phyloP scores from a whole-genome alignment of 1,140 invertebrate species.

The Adoxophyes honmai region DNA sequence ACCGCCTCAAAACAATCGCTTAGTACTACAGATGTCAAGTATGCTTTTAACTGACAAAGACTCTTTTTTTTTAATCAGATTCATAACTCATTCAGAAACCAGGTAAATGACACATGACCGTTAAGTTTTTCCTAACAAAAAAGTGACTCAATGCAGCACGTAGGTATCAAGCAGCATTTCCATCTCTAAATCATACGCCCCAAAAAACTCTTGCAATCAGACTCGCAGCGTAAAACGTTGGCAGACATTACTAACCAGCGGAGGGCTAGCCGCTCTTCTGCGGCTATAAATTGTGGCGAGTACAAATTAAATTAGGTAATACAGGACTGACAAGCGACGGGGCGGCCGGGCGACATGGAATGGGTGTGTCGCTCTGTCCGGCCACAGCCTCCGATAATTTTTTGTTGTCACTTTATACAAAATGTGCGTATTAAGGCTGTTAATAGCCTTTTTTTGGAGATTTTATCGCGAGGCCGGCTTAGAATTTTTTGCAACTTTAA shows the following conservation, averaged over 20 bases:
- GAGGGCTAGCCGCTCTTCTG: slow-evolving; percentile 52
- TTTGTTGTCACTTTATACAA: slow-evolving; percentile 32
- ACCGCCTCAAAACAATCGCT: no score
- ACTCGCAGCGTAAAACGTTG: slow-evolving; percentile 23
- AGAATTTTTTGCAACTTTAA: no score
- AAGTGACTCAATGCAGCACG: no score
- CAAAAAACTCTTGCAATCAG: slow-evolving; percentile 17
- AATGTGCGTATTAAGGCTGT: slow-evolving; percentile 2
- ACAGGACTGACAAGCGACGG: slow-evolving; percentile 53
- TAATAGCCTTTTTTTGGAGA: slow-evolving; percentile 7
- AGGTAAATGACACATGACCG: no score
- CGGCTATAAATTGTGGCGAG: slow-evolving; percentile 66
- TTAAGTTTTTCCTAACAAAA: no score
- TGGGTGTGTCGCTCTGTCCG: slow-evolving; percentile 50
- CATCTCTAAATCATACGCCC: no score
- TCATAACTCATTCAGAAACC: no score
- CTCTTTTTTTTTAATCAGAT: no score
- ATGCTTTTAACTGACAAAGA: no score
- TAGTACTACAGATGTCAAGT: no score
- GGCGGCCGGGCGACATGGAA: slow-evolving; percentile 59
- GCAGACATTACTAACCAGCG: slow-evolving; percentile 43
- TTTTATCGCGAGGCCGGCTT: background rate
- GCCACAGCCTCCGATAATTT: slow-evolving; percentile 32
- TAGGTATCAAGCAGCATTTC: no score
- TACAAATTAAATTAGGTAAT: slow-evolving; percentile 76